Evolutionary conservation across 2,113 vertebrate species (phyloP).

Genomic region (Calyptommatus sinebrachiatus): DNA sequence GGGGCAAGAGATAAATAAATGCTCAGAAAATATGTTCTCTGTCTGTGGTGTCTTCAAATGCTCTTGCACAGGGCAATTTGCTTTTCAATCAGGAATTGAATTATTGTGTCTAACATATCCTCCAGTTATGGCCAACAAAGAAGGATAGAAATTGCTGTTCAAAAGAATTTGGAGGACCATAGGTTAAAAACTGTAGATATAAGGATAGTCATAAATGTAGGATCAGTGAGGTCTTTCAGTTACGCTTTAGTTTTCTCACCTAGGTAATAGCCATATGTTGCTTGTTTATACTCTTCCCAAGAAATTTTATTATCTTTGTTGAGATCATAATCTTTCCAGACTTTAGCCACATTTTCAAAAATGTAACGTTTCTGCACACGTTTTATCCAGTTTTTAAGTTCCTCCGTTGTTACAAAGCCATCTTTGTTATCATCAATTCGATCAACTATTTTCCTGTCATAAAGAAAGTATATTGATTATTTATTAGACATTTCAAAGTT

Average conservation of each 20-base stretch:
- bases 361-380: conserved; percentile 96
- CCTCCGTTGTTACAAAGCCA: conserved; percentile 83
- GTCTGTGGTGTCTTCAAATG: too few species aligned
- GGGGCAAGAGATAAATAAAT: too few species aligned
- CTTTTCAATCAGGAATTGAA: too few species aligned
- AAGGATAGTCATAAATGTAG: neutral
- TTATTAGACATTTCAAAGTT: neutral
- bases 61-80: too few species aligned
- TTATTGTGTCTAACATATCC: too few species aligned
- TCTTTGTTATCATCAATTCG: conserved; percentile 87
- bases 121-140: too few species aligned
- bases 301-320: conserved; percentile 93
- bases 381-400: conserved; percentile 94
- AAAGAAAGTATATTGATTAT: neutral
- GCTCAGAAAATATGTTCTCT: too few species aligned
- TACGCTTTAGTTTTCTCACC: conserved; percentile 68
- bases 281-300: conserved; percentile 97
- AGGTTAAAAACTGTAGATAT: too few species aligned
- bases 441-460: conserved; percentile 88
- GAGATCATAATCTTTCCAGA: conserved; percentile 95
- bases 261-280: conserved; percentile 95
- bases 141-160: too few species aligned
- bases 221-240: neutral
- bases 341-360: conserved; percentile 93
- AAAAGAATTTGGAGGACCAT: too few species aligned